These are phyloP conservation scores for Gallinago media DNA, from an alignment of 2,113 vertebrate genomes.

Conservation along the genomic window DNA sequence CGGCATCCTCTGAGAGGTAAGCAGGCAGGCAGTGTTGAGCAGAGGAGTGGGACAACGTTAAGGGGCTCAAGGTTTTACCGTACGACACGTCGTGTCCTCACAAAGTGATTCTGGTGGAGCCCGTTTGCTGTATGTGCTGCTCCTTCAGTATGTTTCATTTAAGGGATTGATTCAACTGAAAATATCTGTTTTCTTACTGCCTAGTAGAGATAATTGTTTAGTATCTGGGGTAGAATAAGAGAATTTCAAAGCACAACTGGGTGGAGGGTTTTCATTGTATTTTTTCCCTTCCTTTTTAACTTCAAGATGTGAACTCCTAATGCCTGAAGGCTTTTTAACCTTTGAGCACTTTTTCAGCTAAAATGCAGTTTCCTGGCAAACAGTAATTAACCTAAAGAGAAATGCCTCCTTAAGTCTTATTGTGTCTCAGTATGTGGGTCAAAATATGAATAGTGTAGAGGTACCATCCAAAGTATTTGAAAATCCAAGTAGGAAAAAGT, in stretches of 20 bases:
- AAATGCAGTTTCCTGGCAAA: neutral
- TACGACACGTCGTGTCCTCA: neutral
- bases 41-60: neutral
- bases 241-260: neutral
- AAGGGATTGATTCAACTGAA: neutral
- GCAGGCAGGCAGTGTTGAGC: neutral
- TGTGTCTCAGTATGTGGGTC: neutral
- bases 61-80: neutral
- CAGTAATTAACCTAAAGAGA: conserved; percentile 11
- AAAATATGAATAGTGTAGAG: neutral
- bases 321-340: neutral
- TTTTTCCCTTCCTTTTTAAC: neutral
- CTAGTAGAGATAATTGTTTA: neutral
- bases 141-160: fast-evolving
- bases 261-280: too few species aligned
- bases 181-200: neutral
- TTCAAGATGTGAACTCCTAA: neutral
- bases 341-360: neutral
- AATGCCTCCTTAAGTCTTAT: neutral
- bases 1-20: neutral
- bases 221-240: neutral
- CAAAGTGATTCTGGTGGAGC: neutral
- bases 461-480: neutral
- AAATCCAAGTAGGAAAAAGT: neutral
- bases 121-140: fast-evolving